Evolutionary conservation across 2,797 vertebrate genomes (phyloP).

Genomic region (Xiphophorus birchmanni): DNA sequence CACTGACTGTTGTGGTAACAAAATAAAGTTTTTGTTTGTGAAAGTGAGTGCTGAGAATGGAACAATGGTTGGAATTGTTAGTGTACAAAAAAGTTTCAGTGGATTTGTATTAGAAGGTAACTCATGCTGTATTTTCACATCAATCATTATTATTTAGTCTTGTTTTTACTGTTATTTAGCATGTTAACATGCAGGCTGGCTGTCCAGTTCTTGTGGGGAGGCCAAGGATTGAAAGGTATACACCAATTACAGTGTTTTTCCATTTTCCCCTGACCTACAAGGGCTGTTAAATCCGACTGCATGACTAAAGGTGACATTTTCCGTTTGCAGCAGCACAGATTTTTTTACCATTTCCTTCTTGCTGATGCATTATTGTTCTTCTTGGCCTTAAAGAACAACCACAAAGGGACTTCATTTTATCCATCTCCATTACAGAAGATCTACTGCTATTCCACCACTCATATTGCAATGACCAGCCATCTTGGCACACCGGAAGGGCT

Average conservation of each 20-base stretch:
- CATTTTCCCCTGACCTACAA: slow-evolving; percentile 34
- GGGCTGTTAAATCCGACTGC: slow-evolving; percentile 36
- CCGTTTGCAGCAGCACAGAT: not conserved
- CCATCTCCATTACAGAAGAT: slow-evolving; percentile 17
- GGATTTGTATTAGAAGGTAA: not conserved
- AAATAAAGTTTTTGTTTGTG: not conserved
- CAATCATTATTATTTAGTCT: not conserved
- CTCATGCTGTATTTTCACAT: not conserved
- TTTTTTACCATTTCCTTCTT: not conserved
- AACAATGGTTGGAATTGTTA: not conserved
- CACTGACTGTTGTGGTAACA: not conserved
- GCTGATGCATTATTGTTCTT: slow-evolving; percentile 33
- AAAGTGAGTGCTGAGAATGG: not conserved
- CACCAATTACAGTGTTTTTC: slow-evolving; percentile 57
- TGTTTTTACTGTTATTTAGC: slow-evolving; percentile 16
- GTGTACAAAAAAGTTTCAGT: not conserved
- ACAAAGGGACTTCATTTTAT: slow-evolving; percentile 21
- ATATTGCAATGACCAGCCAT: slow-evolving; percentile 18
- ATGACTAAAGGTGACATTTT: slow-evolving; percentile 58
- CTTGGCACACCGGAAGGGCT: slow-evolving; percentile 32
- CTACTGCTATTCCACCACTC: slow-evolving; percentile 19
- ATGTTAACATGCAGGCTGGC: slow-evolving; percentile 18
- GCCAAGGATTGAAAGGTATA: slow-evolving; percentile 30
- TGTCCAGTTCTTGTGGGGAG: slow-evolving; percentile 38
- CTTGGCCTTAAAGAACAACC: slow-evolving; percentile 23